Evolutionary conservation across 2,797 vertebrate genomes (phyloP), one percentile per base, ranked within the genome.

Genomic region (Poecilia velifera): DNA sequence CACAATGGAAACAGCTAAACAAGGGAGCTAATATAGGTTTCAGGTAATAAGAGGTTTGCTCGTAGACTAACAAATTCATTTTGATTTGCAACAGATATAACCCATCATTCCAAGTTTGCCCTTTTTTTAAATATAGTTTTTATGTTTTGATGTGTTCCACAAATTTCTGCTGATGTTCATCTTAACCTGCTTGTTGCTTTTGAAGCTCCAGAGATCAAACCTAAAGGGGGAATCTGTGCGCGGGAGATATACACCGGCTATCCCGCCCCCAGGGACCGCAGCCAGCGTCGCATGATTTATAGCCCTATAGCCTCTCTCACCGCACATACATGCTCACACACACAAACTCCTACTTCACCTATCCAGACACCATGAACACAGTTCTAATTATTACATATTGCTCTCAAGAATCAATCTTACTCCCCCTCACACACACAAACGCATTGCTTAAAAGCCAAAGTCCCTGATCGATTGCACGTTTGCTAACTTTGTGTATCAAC

Each of bases 351-450:
- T 10, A 81, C 55, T 81, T 81, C 77, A 70, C 77, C 76, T 81
- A 76, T 70, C 76, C 82, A 72, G 70, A 82, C 81, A 74, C 76
- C 82, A 78, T 71, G 86, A 82, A 81, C 79, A 77, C 43, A 28
- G 53, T 91, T 94, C 92, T 89, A 91, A 94, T 93, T 90, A 90
- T 93, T 84, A 88, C 87, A 89, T 76, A 92, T 90, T 78, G 74
- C 81, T 84, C 78, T 82, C 72, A 76, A 43, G 59, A 89, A 92
- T 93, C 92, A 92, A 89, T 92, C 85, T 75, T 78, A 55, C 83
- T 25, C 74, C 57, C 46, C 12, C 31, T 0, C 59, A 1, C 31
- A 20, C 62, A 39, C 22, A 45, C 22, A 45, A 10, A 46, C 14
- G 10, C 12, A 82, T 82, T 85, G 83, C 87, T 90, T 91, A 89